Percentiles rank a stretch among this genome's conserved stretches.
Conservation (phyloP, 2,797 vertebrate genomes). For the Rhinatrema bivittatum region DNA sequence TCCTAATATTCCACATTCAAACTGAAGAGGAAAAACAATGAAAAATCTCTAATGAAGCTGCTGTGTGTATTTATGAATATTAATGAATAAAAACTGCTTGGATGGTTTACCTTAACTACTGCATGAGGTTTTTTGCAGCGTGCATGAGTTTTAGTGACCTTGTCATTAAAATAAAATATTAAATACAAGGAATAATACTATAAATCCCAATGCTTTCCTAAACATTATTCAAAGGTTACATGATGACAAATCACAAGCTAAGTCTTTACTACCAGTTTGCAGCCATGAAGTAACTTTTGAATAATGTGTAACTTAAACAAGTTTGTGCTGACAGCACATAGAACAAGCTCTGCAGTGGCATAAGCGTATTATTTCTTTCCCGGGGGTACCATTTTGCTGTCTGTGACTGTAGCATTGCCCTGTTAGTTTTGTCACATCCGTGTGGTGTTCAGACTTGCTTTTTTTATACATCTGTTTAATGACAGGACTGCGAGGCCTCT, state of each 20-base stretch:
- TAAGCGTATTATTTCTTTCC: conserved; percentile 1
- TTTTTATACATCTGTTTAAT: too few species aligned
- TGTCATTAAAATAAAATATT: conserved; percentile 62
- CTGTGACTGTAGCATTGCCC: conserved; percentile 21
- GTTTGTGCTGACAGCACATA: conserved; percentile 33
- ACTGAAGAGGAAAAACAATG: conserved; percentile 78
- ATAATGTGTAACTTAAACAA: conserved; percentile 40
- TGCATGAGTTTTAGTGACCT: conserved; percentile 95
- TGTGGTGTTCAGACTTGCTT: conserved; percentile 28
- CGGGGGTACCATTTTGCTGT: conserved; percentile 17
- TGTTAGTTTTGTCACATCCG: background rate
- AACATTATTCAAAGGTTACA: conserved; percentile 66
- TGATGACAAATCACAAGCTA: conserved; percentile 33
- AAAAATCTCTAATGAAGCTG: conserved; percentile 96
- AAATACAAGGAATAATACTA: conserved; percentile 63
- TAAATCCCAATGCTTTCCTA: conserved; percentile 78
- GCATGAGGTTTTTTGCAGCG: conserved; percentile 98
- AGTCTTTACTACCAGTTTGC: conserved; percentile 25
- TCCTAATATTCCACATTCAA: conserved; percentile 93
- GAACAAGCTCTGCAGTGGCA: conserved; percentile 48
- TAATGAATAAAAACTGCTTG: conserved; percentile 99
- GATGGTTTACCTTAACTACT: conserved; percentile 99
- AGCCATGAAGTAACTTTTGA: conserved; percentile 56
- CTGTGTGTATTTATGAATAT: conserved; percentile 99
- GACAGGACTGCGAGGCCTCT: conserved; percentile 38